Conservation (phyloP, 2,797 vertebrate species). For the Chromis chromis region DNA sequence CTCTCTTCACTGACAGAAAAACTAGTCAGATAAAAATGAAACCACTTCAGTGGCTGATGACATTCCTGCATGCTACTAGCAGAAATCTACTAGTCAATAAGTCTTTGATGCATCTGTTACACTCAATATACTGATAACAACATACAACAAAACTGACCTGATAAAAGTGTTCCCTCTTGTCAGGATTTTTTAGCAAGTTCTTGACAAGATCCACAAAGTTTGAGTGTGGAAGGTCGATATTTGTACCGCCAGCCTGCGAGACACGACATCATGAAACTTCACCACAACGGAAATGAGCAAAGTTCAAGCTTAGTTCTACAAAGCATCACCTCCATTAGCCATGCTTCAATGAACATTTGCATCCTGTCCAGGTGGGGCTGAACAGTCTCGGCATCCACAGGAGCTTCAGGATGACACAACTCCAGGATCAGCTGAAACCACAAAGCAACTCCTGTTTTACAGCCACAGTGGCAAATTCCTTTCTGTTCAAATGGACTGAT, state of each 20-base stretch:
- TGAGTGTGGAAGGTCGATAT: conserved; percentile 50
- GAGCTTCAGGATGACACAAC: conserved; percentile 52
- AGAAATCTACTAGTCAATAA: not conserved
- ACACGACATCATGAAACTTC: not conserved
- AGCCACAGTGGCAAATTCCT: too few relatives aligned
- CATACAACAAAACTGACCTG: conserved; percentile 54
- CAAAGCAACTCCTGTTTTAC: not conserved
- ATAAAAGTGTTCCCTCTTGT: conserved; percentile 60
- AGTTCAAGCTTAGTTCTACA: not conserved
- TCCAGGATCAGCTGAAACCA: conserved; percentile 68
- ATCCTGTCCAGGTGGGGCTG: conserved; percentile 71
- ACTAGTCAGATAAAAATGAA: not conserved
- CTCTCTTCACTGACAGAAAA: not conserved
- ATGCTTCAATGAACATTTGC: conserved; percentile 45
- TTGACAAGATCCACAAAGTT: conserved; percentile 78
- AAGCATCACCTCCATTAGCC: conserved; percentile 48
- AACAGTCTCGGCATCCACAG: conserved; percentile 39
- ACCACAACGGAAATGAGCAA: not conserved
- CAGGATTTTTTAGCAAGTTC: conserved; percentile 57
- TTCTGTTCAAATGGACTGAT: too few relatives aligned
- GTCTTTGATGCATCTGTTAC: not conserved
- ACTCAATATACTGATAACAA: not conserved
- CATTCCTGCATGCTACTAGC: not conserved
- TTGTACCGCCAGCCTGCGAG: conserved; percentile 48
- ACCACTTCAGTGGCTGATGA: not conserved